These are phyloP conservation scores for Takifugu ocellatus DNA, from an alignment of 2,797 vertebrate genomes.

Conservation along the genomic window DNA sequence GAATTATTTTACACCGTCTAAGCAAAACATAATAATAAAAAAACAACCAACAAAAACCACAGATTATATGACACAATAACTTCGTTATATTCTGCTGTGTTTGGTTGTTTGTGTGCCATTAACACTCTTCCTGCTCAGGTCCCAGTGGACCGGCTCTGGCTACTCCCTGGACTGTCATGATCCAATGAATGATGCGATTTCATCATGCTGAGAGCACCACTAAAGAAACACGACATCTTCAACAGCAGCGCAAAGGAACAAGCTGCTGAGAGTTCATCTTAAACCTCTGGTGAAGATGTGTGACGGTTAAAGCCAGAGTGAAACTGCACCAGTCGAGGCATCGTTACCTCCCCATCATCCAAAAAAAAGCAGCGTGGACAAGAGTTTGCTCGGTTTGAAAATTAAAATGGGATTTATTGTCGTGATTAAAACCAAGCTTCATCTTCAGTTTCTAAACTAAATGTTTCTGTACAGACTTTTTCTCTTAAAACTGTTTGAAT, in stretches of 20 bases:
- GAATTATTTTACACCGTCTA: constrained; percentile 83
- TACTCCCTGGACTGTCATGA: constrained; percentile 36
- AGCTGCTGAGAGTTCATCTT: constrained; percentile 62
- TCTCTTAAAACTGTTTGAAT: no score
- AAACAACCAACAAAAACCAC: constrained; percentile 60
- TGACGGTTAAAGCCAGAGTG: not conserved
- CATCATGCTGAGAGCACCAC: constrained; percentile 59
- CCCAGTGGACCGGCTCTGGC: constrained; percentile 29
- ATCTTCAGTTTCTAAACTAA: no score
- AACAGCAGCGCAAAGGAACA: constrained; percentile 57
- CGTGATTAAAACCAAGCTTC: no score
- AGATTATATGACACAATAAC: constrained; percentile 60
- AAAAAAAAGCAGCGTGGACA: not conserved
- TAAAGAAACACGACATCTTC: constrained; percentile 56
- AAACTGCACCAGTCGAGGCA: not conserved
- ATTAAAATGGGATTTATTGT: no score
- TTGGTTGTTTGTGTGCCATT: constrained; percentile 63
- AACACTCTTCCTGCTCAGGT: constrained; percentile 30
- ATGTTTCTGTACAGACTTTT: no score
- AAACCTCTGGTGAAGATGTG: constrained; percentile 52
- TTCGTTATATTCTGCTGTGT: constrained; percentile 64
- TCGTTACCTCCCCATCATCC: not conserved
- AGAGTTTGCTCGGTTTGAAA: not conserved
- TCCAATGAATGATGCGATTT: constrained; percentile 65
- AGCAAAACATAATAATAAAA: constrained; percentile 76